These are phyloP conservation scores for Gobio occitaniae DNA, from an alignment of 2,797 vertebrate genomes.

Conservation along the genomic window DNA sequence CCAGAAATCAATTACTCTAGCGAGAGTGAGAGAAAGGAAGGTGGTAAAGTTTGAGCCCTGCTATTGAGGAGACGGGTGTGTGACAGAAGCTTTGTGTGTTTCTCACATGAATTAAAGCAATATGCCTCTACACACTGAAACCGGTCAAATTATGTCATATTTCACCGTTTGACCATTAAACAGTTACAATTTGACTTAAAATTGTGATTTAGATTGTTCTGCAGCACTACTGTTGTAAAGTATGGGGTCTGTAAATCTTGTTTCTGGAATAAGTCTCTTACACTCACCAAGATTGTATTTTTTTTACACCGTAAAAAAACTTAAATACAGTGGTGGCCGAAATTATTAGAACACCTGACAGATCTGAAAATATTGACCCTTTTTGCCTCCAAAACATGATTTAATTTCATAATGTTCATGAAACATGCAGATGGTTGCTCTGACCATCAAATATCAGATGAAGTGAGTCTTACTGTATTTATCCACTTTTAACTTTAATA, in stretches of 20 bases:
- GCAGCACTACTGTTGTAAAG: neutral
- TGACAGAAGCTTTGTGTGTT: neutral
- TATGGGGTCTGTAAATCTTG: neutral
- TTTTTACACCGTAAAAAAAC: neutral
- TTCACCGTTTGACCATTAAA: neutral
- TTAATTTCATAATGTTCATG: too few species aligned
- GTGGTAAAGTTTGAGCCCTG: neutral
- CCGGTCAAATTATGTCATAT: neutral
- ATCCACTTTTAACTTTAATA: too few species aligned
- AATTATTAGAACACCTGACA: too few species aligned
- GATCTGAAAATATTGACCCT: too few species aligned
- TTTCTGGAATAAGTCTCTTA: neutral
- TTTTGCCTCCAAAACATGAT: too few species aligned
- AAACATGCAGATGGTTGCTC: too few species aligned
- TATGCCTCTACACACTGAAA: neutral
- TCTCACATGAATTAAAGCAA: neutral
- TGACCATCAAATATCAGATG: too few species aligned
- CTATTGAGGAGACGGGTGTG: neutral
- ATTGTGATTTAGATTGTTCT: neutral
- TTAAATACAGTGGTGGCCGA: too few species aligned
- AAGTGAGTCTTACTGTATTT: too few species aligned
- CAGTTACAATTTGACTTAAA: neutral
- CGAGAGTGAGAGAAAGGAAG: neutral
- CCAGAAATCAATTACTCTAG: slow-evolving; percentile 13
- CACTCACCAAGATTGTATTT: neutral